Evolutionary conservation across 2,888 invertebrate species (phyloP).

Genomic region (Erebia aethiops): DNA sequence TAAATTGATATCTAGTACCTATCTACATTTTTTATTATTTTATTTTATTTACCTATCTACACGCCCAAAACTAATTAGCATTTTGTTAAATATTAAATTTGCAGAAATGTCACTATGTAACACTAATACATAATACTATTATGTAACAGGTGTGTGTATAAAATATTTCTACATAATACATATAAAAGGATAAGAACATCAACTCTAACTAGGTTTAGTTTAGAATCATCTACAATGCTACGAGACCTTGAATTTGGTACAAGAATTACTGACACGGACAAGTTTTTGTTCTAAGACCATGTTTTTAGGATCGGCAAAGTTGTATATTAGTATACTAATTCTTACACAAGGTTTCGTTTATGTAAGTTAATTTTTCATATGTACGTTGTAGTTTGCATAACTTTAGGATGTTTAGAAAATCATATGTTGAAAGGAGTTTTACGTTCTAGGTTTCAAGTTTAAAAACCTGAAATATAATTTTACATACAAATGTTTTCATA

Average conservation of each 20-base stretch:
- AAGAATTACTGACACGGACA: slow-evolving; percentile 35
- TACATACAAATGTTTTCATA: background rate
- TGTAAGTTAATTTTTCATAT: background rate
- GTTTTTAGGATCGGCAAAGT: slow-evolving; percentile 26
- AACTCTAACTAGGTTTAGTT: slow-evolving; percentile 19
- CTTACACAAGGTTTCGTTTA: background rate
- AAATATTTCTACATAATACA: slow-evolving; percentile 5
- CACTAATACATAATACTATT: too few species aligned
- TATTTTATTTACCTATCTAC: too few species aligned
- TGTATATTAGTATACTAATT: slow-evolving; percentile 19
- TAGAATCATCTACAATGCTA: slow-evolving; percentile 33
- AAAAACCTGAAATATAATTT: background rate
- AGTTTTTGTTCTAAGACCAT: slow-evolving; percentile 39
- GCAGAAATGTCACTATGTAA: background rate
- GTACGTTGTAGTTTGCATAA: background rate
- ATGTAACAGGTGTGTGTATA: background rate
- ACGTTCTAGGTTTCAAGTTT: background rate
- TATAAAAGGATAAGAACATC: slow-evolving; percentile 1
- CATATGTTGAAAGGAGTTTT: background rate
- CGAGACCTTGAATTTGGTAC: slow-evolving; percentile 42
- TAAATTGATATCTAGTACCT: background rate
- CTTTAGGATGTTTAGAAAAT: background rate
- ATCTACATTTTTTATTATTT: too few species aligned
- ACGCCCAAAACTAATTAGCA: background rate
- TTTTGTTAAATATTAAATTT: background rate